Percentiles rank a stretch among this genome's conserved stretches.
Evolutionary conservation across 1,140 invertebrate genomes (phyloP).

Genomic region (Lepidurus arcticus): DNA sequence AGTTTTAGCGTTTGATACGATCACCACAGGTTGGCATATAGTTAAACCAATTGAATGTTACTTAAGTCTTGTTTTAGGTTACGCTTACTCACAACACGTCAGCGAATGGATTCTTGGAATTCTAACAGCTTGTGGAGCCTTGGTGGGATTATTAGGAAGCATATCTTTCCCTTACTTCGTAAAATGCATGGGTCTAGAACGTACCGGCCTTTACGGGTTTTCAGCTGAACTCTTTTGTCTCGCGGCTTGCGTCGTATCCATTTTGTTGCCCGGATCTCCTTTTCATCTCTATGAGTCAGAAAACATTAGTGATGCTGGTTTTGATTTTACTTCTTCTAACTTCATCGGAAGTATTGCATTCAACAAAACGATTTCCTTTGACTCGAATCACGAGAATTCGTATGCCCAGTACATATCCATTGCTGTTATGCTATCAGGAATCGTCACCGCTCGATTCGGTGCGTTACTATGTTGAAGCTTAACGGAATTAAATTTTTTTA

Average conservation of each 20-base stretch:
- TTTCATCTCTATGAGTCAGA: slow-evolving; percentile 44
- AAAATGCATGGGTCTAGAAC: slow-evolving; percentile 43
- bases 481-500: background rate
- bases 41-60: slow-evolving; percentile 16
- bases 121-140: slow-evolving; percentile 47
- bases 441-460: slow-evolving; percentile 49
- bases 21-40: slow-evolving; percentile 47
- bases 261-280: slow-evolving; percentile 53
- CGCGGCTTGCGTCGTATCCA: slow-evolving; percentile 49
- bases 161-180: slow-evolving; percentile 46
- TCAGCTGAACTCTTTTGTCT: slow-evolving; percentile 43
- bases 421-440: slow-evolving; percentile 46
- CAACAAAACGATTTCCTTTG: slow-evolving; percentile 8
- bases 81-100: slow-evolving; percentile 47
- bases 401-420: slow-evolving; percentile 42
- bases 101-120: slow-evolving; percentile 46
- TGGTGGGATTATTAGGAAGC: slow-evolving; percentile 48
- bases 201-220: slow-evolving; percentile 39
- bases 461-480: slow-evolving; percentile 30
- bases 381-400: slow-evolving; percentile 31
- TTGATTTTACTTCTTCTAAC: background rate
- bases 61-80: slow-evolving; percentile 42
- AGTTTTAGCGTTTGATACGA: slow-evolving; percentile 52
- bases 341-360: background rate
- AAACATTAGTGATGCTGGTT: slow-evolving; percentile 37